Evolutionary conservation across 2,888 invertebrate genomes (phyloP), one percentile per base, ranked within the genome.

Genomic region (Pristionchus arcanus): DNA sequence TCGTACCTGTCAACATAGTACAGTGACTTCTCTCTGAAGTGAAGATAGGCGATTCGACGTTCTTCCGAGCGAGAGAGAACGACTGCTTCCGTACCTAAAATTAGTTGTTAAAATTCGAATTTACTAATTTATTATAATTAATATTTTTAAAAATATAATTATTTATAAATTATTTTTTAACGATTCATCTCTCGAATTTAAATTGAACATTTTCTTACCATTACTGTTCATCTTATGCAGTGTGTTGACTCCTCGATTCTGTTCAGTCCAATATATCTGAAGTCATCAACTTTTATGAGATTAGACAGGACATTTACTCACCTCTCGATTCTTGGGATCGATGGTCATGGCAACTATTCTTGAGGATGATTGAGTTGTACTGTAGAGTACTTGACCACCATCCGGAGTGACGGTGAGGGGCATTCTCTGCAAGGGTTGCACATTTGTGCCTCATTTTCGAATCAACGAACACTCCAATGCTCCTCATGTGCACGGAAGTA

Each of bases 1-100:
- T 49, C 11, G 42, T 25, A 87, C 87, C 87, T 88, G 87, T 88
- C 87, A 19, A 88, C 49, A 55, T 88, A 88, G 74, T 74, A 88
- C 21, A 88, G 31, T 4, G 53, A 21, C 19, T 42, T 25, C 13
- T 88, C 87, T 37, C 28, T 37, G 21, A 34, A 55, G 7, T 53
- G 53, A 9, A 88, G 53, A 15, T 37, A 88, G 7, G 74, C 11
- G 11, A 88, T 37, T 31, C 87, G 31, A 25, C 87, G 9, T n/a
- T 88, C 87, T 31, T 74, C 74, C 7, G 87, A 74, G 3, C 87
- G 87, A 37, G n/a, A 74, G 21, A 88, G 34, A 1, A 55, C 55
- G 2, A 55, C 55, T 25, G 25, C 0, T 13, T 28, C 55, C 25
- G 28, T 28, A 3, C 74, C 87, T 88, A 34, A 28, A 74, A 13